These are phyloP conservation scores for Hemicordylus capensis DNA, from an alignment of 2,113 vertebrate species.

Conservation along the genomic window DNA sequence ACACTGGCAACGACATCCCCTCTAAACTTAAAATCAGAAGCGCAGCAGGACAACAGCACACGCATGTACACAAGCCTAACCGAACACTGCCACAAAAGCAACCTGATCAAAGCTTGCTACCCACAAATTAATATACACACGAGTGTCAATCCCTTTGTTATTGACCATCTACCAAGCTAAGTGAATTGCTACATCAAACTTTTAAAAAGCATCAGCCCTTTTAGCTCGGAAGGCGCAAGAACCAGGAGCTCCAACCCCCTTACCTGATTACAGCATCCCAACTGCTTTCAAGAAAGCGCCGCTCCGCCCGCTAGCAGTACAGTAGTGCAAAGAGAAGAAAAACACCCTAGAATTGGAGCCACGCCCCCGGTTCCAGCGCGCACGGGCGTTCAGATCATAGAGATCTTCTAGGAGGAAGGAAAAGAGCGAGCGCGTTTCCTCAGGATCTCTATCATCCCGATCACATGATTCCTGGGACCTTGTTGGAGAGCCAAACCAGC, in stretches of 20 bases:
- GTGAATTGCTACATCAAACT: background rate
- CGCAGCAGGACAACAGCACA: background rate
- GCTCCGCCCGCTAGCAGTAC: background rate
- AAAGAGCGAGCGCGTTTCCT: background rate
- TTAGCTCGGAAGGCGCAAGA: background rate
- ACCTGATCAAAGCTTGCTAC: background rate
- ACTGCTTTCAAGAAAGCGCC: background rate
- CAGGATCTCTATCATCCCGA: background rate
- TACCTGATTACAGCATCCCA: background rate
- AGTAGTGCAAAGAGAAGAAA: background rate
- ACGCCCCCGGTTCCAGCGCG: background rate
- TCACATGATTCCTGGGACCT: background rate
- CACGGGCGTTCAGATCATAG: conserved; percentile 20
- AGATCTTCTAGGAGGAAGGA: background rate
- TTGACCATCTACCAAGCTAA: background rate
- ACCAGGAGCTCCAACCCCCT: background rate
- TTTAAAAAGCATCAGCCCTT: too few species aligned
- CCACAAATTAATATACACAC: background rate
- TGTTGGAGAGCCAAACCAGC: background rate
- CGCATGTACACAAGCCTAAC: background rate
- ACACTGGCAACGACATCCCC: too few species aligned
- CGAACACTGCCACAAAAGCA: background rate
- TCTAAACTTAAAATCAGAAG: background rate
- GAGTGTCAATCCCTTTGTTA: background rate
- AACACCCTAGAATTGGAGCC: background rate